Conservation (phyloP, 53 echinoderm and acorn worm genomes). For the Paracentrotus lividus region DNA sequence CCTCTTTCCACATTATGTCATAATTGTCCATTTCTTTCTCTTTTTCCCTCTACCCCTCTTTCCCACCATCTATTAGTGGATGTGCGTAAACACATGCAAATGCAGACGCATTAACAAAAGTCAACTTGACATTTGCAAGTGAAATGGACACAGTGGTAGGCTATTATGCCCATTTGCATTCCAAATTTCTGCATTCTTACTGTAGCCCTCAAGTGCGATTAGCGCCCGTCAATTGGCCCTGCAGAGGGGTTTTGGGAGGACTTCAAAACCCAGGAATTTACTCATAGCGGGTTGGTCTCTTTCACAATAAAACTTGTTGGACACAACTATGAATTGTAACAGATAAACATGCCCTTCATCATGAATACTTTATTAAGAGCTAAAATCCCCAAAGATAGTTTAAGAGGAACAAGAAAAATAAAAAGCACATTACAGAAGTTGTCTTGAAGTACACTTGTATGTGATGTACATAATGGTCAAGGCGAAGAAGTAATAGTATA, state of each 20-base stretch:
- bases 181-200: slow-evolving; percentile 41
- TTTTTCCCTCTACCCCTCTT: background rate
- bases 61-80: background rate
- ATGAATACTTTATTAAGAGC: background rate
- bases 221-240: slow-evolving; percentile 8
- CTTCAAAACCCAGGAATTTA: background rate
- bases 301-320: slow-evolving; percentile 2
- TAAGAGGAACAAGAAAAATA: background rate
- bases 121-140: slow-evolving; percentile 48
- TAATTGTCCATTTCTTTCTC: background rate
- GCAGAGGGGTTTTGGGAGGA: background rate
- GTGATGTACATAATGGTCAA: background rate
- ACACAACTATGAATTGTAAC: background rate
- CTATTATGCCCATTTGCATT: slow-evolving; percentile 45
- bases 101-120: background rate
- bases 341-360: background rate
- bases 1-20: background rate
- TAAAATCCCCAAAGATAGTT: background rate
- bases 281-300: background rate
- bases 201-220: slow-evolving; percentile 10
- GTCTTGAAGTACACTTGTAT: background rate
- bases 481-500: background rate
- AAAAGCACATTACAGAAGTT: background rate
- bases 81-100: slow-evolving; percentile 27
- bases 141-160: slow-evolving; percentile 38